Percentiles rank a stretch among this genome's conserved stretches.
phyloP scores from a whole-genome alignment of 1,140 invertebrate genomes.

The Harpegnathos saltator region DNA sequence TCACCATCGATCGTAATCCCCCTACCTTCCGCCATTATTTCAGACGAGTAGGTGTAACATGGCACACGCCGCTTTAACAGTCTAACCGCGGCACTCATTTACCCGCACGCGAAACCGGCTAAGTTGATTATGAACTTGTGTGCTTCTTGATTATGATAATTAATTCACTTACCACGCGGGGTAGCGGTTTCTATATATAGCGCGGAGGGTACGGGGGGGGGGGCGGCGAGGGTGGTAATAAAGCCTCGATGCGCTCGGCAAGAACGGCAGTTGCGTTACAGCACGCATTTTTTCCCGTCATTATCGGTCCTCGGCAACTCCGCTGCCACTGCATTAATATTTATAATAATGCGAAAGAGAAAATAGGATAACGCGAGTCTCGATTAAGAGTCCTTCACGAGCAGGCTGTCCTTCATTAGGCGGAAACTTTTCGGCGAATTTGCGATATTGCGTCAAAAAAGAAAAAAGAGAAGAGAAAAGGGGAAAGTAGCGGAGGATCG shows the following conservation, averaged over 20 bases:
- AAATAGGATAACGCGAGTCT: background rate
- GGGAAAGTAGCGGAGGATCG: too few relatives aligned
- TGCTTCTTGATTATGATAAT: conserved; percentile 60
- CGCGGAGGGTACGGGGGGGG: too few relatives aligned
- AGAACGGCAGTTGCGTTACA: conserved; percentile 34
- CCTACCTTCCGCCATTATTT: conserved; percentile 3
- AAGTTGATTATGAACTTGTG: conserved; percentile 59
- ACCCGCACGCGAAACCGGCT: conserved; percentile 24
- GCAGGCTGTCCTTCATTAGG: too few relatives aligned
- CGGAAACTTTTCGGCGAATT: too few relatives aligned
- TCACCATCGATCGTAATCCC: conserved; percentile 5
- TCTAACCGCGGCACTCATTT: conserved; percentile 49
- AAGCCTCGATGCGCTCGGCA: conserved; percentile 18
- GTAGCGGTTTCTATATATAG: conserved; percentile 46
- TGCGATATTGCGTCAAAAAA: too few relatives aligned
- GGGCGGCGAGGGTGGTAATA: conserved; percentile 39
- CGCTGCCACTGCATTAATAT: conserved; percentile 30
- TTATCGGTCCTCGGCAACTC: conserved; percentile 32
- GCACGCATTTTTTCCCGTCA: conserved; percentile 28
- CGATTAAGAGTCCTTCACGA: background rate
- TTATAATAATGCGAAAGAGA: background rate
- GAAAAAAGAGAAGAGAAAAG: too few relatives aligned
- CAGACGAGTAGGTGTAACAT: conserved; percentile 10
- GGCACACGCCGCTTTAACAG: conserved; percentile 36
- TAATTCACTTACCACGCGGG: conserved; percentile 51